Percentiles rank a stretch among this genome's conserved stretches.
Conservation (phyloP, 1,140 invertebrate genomes). For the Drosophila tristis region DNA sequence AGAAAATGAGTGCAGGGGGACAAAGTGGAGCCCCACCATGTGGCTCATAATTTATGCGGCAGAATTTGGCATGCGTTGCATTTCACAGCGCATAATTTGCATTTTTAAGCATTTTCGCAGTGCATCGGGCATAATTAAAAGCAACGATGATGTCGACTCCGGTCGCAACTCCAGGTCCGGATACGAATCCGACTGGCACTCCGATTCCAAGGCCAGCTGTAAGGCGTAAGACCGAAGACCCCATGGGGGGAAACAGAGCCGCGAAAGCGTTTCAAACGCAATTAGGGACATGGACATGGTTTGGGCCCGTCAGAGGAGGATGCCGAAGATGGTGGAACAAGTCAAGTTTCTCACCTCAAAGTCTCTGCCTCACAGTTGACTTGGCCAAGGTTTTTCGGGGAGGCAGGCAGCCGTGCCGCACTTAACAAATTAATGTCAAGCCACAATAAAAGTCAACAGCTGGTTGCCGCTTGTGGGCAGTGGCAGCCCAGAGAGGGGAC, state of each 20-base stretch:
- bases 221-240: neutral
- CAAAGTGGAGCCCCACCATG: conserved; percentile 4
- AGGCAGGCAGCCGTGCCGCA: conserved; percentile 54
- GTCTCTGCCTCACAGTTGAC: conserved; percentile 41
- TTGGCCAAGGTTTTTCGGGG: conserved; percentile 21
- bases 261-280: conserved; percentile 45
- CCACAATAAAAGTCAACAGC: conserved; percentile 83
- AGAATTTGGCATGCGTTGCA: conserved; percentile 69
- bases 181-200: neutral
- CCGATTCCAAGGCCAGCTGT: neutral
- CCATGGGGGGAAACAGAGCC: neutral
- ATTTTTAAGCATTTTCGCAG: conserved; percentile 80
- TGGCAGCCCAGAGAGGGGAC: too few species aligned
- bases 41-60: conserved; percentile 69
- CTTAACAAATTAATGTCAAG: conserved; percentile 83
- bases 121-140: conserved; percentile 76
- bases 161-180: conserved; percentile 7
- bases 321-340: conserved; percentile 4
- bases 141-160: conserved; percentile 17
- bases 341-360: conserved; percentile 53
- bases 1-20: neutral
- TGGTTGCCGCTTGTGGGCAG: conserved; percentile 41
- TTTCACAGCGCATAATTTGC: conserved; percentile 76
- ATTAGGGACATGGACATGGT: conserved; percentile 25
- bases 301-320: too few species aligned